phyloP scores from a whole-genome alignment of 2,888 invertebrate species.

The Coelinius sp. region DNA sequence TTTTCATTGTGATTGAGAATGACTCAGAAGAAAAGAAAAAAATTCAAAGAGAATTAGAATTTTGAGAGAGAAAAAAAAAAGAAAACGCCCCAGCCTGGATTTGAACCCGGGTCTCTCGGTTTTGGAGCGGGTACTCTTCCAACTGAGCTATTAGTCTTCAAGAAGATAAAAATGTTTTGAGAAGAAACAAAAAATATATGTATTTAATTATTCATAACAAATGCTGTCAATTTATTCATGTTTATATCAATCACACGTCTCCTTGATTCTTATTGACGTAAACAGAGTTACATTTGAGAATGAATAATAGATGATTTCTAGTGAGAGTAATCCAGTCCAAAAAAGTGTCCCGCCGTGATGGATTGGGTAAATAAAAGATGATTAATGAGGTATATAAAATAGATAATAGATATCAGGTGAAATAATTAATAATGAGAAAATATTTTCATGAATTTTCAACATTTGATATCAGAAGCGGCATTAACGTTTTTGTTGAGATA shows the following conservation, averaged over 20 bases:
- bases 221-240: background rate
- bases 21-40: too few relatives aligned
- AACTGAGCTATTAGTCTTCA: too few relatives aligned
- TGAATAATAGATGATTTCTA: background rate
- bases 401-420: background rate
- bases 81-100: too few relatives aligned
- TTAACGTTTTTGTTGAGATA: conserved; percentile 14
- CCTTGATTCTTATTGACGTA: background rate
- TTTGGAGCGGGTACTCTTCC: too few relatives aligned
- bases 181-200: too few relatives aligned
- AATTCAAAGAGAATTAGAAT: too few relatives aligned
- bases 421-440: background rate
- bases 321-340: background rate
- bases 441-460: background rate
- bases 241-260: background rate
- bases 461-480: conserved; percentile 7
- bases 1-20: too few relatives aligned
- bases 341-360: background rate
- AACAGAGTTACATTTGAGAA: background rate
- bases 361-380: background rate
- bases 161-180: too few relatives aligned
- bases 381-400: background rate
- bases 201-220: background rate
- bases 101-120: too few relatives aligned
- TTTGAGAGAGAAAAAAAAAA: too few relatives aligned